Evolutionary conservation across 2,797 vertebrate genomes (phyloP).

Genomic region (Glyptemys insculpta): DNA sequence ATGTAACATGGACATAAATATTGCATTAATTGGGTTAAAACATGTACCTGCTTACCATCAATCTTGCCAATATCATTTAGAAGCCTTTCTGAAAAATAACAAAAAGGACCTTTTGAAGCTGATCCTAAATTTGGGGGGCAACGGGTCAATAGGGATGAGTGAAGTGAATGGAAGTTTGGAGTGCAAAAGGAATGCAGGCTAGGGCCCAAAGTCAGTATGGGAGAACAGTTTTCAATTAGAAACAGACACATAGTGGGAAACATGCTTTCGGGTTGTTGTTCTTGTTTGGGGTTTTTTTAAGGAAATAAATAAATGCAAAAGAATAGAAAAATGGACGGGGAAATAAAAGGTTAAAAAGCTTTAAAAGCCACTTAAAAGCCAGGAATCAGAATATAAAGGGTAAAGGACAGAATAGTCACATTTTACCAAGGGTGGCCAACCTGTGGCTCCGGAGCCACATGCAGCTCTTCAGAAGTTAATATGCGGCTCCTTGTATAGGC

Average conservation of each 20-base stretch:
- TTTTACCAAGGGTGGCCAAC: too few species aligned
- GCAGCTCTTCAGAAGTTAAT: too few species aligned
- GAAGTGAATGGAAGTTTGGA: background rate
- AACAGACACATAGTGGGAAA: background rate
- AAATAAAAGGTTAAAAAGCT: background rate
- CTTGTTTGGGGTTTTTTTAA: background rate
- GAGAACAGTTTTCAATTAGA: background rate
- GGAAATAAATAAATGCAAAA: background rate
- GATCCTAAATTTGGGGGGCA: background rate
- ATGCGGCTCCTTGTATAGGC: too few species aligned
- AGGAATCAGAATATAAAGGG: background rate
- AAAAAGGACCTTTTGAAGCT: background rate
- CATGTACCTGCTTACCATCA: background rate
- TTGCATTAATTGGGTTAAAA: background rate
- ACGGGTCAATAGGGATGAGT: background rate
- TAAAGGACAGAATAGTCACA: background rate
- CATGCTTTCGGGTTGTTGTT: background rate
- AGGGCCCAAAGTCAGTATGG: fast-evolving
- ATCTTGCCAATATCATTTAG: background rate
- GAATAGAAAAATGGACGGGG: background rate
- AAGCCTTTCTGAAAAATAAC: background rate
- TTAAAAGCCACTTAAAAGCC: background rate
- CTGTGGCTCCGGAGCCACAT: too few species aligned
- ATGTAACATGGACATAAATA: background rate
- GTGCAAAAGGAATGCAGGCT: background rate